Percentiles rank a stretch among this genome's conserved stretches.
These are phyloP conservation scores for Rallus limicola DNA, from an alignment of 2,113 vertebrate species.

Conservation along the genomic window DNA sequence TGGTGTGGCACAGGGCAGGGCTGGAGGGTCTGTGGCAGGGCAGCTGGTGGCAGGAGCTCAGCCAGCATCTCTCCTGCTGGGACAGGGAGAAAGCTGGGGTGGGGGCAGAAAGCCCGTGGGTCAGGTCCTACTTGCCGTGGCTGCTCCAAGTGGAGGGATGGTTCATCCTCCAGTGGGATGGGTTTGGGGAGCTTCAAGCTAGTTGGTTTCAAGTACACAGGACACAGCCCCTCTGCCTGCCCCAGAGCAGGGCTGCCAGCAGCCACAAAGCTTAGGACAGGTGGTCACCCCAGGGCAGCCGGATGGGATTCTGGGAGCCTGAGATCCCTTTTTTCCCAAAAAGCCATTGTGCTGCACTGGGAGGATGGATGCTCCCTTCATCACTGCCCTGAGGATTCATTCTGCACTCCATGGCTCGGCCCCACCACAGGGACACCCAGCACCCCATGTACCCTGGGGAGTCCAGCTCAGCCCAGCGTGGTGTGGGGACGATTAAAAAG, in stretches of 20 bases:
- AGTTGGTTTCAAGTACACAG: neutral
- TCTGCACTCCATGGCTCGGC: accelerated
- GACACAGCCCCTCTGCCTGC: neutral
- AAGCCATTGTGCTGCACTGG: neutral
- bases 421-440: neutral
- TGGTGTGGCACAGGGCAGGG: neutral
- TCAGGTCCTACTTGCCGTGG: accelerated
- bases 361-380: neutral
- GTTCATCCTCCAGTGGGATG: neutral
- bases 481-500: conserved; percentile 8
- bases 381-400: neutral
- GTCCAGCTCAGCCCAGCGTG: neutral
- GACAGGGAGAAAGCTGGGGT: accelerated
- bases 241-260: neutral
- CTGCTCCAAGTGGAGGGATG: neutral
- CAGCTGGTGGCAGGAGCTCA: neutral
- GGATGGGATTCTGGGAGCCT: neutral
- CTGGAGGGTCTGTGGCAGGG: neutral
- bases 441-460: neutral
- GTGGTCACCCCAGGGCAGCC: neutral
- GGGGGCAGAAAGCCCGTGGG: neutral
- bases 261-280: accelerated
- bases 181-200: neutral
- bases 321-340: neutral
- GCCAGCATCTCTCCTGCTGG: neutral